phyloP scores from a whole-genome alignment of 2,113 vertebrate species.

The Casuarius casuarius region DNA sequence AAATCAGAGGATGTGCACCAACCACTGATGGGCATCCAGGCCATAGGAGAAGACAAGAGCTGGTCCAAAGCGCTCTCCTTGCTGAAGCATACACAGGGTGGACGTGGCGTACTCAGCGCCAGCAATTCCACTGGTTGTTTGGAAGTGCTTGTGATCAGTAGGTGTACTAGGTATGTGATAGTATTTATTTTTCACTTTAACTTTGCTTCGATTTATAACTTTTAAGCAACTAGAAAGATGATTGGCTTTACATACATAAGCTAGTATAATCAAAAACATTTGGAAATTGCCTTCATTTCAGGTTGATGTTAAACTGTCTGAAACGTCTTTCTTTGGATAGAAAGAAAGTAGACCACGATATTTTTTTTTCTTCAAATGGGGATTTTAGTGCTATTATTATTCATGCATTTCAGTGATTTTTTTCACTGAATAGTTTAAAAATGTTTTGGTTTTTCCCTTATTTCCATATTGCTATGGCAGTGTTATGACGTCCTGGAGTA shows the following conservation, averaged over 20 bases:
- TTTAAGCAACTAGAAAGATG: not conserved
- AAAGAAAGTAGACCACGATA: not conserved
- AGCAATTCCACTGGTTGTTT: not conserved
- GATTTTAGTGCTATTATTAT: not conserved
- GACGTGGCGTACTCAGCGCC: not conserved
- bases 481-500: not conserved
- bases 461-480: not conserved
- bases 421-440: not conserved
- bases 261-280: not conserved
- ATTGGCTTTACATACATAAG: not conserved
- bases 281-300: not conserved
- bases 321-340: not conserved
- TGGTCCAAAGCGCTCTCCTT: too few relatives aligned
- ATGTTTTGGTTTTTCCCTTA: not conserved
- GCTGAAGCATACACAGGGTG: not conserved
- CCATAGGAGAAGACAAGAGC: not conserved
- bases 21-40: fast-evolving
- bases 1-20: not conserved
- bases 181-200: not conserved
- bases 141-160: fast-evolving
- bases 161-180: not conserved
- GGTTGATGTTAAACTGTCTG: not conserved
- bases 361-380: not conserved
- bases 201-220: not conserved
- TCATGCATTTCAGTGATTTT: not conserved